These are phyloP conservation scores for Microctenopoma lineatum DNA, from an alignment of 2,797 vertebrate genomes.

Conservation along the genomic window DNA sequence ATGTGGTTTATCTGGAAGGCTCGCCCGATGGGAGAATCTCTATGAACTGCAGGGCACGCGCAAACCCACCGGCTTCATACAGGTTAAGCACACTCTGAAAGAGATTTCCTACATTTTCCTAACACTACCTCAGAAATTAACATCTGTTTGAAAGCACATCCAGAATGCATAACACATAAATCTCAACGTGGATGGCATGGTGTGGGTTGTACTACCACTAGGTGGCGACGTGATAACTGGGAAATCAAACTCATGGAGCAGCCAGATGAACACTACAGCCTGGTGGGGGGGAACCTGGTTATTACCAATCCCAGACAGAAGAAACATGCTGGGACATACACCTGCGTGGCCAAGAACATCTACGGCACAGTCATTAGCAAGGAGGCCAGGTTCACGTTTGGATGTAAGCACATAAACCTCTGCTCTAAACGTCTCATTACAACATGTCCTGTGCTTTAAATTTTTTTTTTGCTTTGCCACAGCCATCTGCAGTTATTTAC, in stretches of 20 bases:
- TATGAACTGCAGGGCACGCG: slow-evolving; percentile 95
- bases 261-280: slow-evolving; percentile 92
- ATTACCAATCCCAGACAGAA: slow-evolving; percentile 93
- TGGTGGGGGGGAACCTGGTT: slow-evolving; percentile 95
- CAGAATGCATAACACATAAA: neutral
- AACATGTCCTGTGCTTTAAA: no score
- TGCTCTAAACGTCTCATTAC: neutral
- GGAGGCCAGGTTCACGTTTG: slow-evolving; percentile 94
- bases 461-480: no score
- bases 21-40: slow-evolving; percentile 94
- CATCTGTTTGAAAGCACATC: neutral
- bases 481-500: no score
- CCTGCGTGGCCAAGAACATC: slow-evolving; percentile 91
- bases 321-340: slow-evolving; percentile 91
- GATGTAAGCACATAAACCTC: slow-evolving; percentile 86
- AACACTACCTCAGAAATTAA: no score
- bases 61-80: slow-evolving; percentile 91
- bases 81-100: slow-evolving; percentile 79
- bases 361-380: slow-evolving; percentile 95
- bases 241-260: slow-evolving; percentile 93
- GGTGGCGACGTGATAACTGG: slow-evolving; percentile 95
- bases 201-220: slow-evolving; percentile 54
- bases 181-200: no score
- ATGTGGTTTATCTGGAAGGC: slow-evolving; percentile 95
- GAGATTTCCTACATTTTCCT: neutral